phyloP scores from a whole-genome alignment of 2,797 vertebrate species.

The Euphonia xanthogaster region DNA sequence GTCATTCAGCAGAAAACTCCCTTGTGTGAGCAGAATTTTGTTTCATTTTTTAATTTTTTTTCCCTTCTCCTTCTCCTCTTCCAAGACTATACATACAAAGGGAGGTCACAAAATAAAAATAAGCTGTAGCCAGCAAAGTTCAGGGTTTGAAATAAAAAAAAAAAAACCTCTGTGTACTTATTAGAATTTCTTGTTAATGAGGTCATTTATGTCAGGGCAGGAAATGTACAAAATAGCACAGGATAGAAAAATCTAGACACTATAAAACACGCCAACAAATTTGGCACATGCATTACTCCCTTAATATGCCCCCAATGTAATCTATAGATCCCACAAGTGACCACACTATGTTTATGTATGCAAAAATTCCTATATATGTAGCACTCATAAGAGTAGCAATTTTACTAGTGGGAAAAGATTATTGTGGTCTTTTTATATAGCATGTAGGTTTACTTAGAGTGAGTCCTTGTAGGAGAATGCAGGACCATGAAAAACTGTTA shows the following conservation, averaged over 20 bases:
- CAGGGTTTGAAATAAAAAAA: neutral
- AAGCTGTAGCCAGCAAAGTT: neutral
- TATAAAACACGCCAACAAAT: conserved; percentile 34
- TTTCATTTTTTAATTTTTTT: neutral
- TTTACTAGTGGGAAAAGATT: conserved; percentile 57
- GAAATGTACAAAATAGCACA: conserved; percentile 40
- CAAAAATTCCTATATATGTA: conserved; percentile 38
- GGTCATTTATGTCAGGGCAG: conserved; percentile 49
- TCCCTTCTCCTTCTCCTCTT: neutral
- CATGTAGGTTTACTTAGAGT: conserved; percentile 28
- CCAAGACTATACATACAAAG: neutral
- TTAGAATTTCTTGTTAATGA: conserved; percentile 57
- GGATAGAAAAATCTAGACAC: conserved; percentile 40
- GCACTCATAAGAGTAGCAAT: conserved; percentile 29
- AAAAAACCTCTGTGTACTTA: neutral
- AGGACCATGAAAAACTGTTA: conserved; percentile 39
- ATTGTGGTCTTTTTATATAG: conserved; percentile 52
- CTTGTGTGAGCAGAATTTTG: neutral
- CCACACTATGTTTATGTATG: conserved; percentile 23
- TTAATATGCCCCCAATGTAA: conserved; percentile 49
- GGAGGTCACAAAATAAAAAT: neutral
- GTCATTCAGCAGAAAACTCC: conserved; percentile 35
- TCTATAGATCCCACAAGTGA: conserved; percentile 45
- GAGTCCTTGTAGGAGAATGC: conserved; percentile 35
- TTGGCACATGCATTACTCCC: neutral